phyloP scores from a whole-genome alignment of 2,888 invertebrate genomes.

The Polymixis flavicincta region DNA sequence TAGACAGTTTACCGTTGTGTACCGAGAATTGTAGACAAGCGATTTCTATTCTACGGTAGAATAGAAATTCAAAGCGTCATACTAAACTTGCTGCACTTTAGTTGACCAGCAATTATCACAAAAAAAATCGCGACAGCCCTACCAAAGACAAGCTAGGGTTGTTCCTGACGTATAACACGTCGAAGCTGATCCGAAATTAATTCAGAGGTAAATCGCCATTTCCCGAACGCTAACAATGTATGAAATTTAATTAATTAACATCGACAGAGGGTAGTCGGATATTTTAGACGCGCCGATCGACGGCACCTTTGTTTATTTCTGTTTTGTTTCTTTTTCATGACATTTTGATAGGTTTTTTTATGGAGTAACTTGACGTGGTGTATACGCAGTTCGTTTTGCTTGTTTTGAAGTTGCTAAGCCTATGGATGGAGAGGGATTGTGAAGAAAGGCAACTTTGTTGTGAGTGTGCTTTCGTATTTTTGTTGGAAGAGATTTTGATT shows the following conservation, averaged over 20 bases:
- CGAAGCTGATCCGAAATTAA: constrained; percentile 72
- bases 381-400: not conserved
- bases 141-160: constrained; percentile 70
- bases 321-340: not conserved
- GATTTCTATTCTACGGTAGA: too few relatives aligned
- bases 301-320: constrained; percentile 15
- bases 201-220: constrained; percentile 76
- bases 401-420: not conserved
- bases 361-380: not conserved
- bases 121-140: constrained; percentile 71
- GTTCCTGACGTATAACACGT: constrained; percentile 62
- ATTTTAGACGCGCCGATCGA: constrained; percentile 41
- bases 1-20: too few relatives aligned
- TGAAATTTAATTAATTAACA: constrained; percentile 76
- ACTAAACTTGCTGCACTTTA: too few relatives aligned
- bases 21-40: too few relatives aligned
- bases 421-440: not conserved
- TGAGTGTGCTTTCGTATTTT: too few relatives aligned
- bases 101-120: not conserved
- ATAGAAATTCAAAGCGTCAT: too few relatives aligned
- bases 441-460: not conserved
- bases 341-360: constrained; percentile 7
- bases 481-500: not conserved
- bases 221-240: constrained; percentile 72
- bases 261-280: constrained; percentile 48